Evolutionary conservation across 2,113 vertebrate species (phyloP).

Genomic region (Epinephelus cyanopodus): DNA sequence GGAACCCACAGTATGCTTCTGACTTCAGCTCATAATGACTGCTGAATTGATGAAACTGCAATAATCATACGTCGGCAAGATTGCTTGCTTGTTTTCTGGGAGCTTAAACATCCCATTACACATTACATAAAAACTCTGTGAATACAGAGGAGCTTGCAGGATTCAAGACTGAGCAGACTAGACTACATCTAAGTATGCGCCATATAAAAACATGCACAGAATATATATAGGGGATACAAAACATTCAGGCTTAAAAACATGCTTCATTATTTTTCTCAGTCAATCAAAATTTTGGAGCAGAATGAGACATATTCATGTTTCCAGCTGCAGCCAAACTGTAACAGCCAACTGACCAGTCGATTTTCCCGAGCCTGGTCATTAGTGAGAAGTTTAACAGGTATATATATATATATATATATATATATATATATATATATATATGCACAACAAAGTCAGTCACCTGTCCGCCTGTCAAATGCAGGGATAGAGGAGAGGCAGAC

Average conservation of each 20-base stretch:
- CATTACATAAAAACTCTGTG: neutral
- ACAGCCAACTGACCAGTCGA: neutral
- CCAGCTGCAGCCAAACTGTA: neutral
- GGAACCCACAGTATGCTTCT: too few relatives aligned
- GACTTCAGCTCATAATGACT: too few relatives aligned
- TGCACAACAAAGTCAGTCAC: neutral
- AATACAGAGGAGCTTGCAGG: neutral
- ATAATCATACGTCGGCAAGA: neutral
- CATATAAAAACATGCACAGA: neutral
- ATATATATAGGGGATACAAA: neutral
- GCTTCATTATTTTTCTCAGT: neutral
- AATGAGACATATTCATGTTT: neutral
- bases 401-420: too few relatives aligned
- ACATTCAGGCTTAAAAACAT: neutral
- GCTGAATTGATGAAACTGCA: neutral
- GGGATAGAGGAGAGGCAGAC: neutral
- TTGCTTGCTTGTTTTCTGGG: neutral
- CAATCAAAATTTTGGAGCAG: neutral
- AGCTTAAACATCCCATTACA: neutral
- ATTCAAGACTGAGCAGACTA: neutral
- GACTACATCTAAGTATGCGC: neutral
- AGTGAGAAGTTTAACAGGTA: neutral
- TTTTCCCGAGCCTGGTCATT: neutral
- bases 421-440: too few relatives aligned
- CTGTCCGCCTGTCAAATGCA: neutral